Evolutionary conservation across 2,888 invertebrate species (phyloP).

Genomic region (Sphaerophoria rueppellii): DNA sequence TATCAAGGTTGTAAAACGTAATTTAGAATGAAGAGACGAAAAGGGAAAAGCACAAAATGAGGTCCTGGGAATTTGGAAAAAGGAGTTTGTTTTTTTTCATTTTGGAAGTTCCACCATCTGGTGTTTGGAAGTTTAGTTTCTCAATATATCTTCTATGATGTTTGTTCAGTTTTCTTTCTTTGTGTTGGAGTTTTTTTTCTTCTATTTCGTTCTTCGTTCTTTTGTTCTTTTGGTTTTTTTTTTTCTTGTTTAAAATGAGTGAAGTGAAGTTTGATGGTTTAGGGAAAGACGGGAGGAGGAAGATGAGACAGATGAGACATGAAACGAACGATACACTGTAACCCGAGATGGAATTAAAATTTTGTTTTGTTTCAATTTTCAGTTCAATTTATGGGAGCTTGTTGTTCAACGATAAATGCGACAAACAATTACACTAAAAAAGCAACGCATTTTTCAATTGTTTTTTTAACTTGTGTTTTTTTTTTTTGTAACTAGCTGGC

Average conservation of each 20-base stretch:
- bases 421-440: too few species aligned
- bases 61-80: constrained; percentile 14
- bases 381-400: constrained; percentile 4
- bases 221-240: constrained; percentile 45
- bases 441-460: too few species aligned
- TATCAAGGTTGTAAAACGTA: constrained; percentile 66
- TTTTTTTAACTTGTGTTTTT: too few species aligned
- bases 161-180: constrained; percentile 1
- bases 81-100: not conserved
- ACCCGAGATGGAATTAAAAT: constrained; percentile 63
- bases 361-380: constrained; percentile 71
- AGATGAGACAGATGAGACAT: constrained; percentile 8
- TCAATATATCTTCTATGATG: constrained; percentile 53
- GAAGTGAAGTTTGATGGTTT: constrained; percentile 31
- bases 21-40: constrained; percentile 24
- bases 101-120: constrained; percentile 62
- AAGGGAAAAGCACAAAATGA: constrained; percentile 21
- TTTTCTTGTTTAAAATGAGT: not conserved
- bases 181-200: not conserved
- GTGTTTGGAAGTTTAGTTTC: constrained; percentile 70
- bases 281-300: not conserved
- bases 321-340: too few species aligned
- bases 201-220: constrained; percentile 5
- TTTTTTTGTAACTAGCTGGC: too few species aligned
- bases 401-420: too few species aligned